phyloP scores from a whole-genome alignment of 2,888 invertebrate genomes.

The Liodrosophila aerea region DNA sequence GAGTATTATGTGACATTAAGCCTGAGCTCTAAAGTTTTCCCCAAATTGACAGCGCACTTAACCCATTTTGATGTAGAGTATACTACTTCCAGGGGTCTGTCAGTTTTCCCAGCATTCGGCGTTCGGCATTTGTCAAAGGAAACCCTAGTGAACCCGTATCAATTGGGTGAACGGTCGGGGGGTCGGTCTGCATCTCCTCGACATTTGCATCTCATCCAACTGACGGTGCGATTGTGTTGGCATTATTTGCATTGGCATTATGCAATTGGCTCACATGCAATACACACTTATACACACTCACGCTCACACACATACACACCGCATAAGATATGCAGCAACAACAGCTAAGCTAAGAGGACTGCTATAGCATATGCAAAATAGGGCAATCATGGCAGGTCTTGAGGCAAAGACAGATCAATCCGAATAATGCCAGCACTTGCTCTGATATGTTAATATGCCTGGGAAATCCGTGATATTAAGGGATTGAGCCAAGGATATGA shows the following conservation, averaged over 20 bases:
- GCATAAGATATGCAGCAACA: constrained; percentile 30
- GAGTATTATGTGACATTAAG: constrained; percentile 67
- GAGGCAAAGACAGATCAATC: constrained; percentile 32
- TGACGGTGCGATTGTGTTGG: constrained; percentile 41
- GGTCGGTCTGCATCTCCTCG: constrained; percentile 27
- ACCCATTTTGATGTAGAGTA: no score
- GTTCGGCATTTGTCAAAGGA: constrained; percentile 27
- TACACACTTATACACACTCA: constrained; percentile 29
- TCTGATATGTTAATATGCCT: background rate
- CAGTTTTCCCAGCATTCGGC: constrained; percentile 21
- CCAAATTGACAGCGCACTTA: constrained; percentile 32
- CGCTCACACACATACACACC: constrained; percentile 14
- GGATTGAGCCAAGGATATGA: background rate
- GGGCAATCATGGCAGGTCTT: constrained; percentile 27
- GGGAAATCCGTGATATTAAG: background rate
- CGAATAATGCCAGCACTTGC: constrained; percentile 26
- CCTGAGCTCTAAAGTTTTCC: constrained; percentile 6
- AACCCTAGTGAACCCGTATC: constrained; percentile 39
- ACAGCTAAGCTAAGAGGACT: constrained; percentile 11
- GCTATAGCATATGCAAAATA: constrained; percentile 45
- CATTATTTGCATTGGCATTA: constrained; percentile 48
- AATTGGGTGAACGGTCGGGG: constrained; percentile 40
- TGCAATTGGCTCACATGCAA: constrained; percentile 47
- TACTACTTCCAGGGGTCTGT: constrained; percentile 16
- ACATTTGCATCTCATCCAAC: constrained; percentile 54